Conservation (phyloP, 2,113 vertebrate genomes). For the Athene noctua region DNA sequence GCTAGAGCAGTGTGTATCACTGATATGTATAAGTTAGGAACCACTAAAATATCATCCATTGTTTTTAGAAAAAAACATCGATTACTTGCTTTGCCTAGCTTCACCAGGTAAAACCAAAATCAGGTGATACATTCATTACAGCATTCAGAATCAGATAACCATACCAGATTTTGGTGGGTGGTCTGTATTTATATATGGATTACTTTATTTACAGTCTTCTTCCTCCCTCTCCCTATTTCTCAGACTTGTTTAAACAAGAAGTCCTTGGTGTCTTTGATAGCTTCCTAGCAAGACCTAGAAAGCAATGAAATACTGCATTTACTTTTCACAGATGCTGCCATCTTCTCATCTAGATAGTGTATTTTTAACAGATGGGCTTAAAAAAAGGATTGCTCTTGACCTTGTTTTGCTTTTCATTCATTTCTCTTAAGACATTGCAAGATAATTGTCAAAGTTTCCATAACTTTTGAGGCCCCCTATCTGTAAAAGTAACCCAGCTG, state of each 20-base stretch:
- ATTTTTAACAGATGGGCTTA: not conserved
- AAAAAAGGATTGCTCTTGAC: not conserved
- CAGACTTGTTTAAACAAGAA: slow-evolving; percentile 19
- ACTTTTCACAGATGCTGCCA: not conserved
- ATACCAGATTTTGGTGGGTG: slow-evolving; percentile 1
- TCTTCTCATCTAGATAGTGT: not conserved
- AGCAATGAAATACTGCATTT: not conserved
- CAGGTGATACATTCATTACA: not conserved
- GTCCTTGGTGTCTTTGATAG: not conserved
- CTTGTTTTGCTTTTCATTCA: slow-evolving; percentile 25
- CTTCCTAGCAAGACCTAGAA: not conserved
- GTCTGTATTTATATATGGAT: slow-evolving; percentile 12
- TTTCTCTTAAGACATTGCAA: not conserved
- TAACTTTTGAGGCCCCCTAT: slow-evolving; percentile 15
- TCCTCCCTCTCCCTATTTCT: not conserved
- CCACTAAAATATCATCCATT: not conserved
- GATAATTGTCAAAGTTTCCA: slow-evolving; percentile 24
- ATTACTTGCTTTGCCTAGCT: not conserved
- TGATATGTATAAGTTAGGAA: not conserved
- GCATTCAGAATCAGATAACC: not conserved
- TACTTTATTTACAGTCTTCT: slow-evolving; percentile 20
- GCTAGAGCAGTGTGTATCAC: not conserved
- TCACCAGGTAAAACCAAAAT: not conserved
- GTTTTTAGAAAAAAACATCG: not conserved
- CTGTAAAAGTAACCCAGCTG: slow-evolving; percentile 27